phyloP scores from a whole-genome alignment of 2,888 invertebrate genomes.

The Apodemia zela region DNA sequence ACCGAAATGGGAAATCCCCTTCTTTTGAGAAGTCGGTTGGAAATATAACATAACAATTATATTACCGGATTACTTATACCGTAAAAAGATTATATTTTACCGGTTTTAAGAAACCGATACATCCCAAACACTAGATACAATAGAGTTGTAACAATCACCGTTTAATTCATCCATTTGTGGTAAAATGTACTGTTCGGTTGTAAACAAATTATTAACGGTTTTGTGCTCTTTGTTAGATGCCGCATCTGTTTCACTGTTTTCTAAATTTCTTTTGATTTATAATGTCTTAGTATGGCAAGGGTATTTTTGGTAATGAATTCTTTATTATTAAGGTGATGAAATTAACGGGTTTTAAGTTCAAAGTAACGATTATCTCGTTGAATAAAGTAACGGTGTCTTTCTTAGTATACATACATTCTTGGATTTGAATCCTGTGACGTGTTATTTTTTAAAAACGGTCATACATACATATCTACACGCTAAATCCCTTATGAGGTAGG shows the following conservation, averaged over 20 bases:
- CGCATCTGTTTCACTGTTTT: not conserved
- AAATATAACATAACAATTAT: not conserved
- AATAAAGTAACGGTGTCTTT: not conserved
- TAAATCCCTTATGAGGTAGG: too few relatives aligned
- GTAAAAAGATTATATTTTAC: slow-evolving; percentile 1
- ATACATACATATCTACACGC: too few relatives aligned
- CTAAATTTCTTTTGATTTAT: slow-evolving; percentile 19
- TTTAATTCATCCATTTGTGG: not conserved
- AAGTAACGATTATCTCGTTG: not conserved
- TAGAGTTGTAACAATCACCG: not conserved
- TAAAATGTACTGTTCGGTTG: not conserved
- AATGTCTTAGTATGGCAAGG: not conserved
- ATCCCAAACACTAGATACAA: not conserved
- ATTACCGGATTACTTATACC: not conserved
- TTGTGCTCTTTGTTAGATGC: not conserved
- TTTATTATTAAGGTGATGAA: not conserved
- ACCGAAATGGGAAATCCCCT: too few relatives aligned
- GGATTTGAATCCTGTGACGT: too few relatives aligned
- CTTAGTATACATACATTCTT: too few relatives aligned
- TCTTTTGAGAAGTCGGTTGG: too few relatives aligned
- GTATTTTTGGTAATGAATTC: not conserved
- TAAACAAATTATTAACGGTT: not conserved
- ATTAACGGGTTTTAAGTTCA: not conserved
- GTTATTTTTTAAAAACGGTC: too few relatives aligned
- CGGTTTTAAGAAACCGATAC: not conserved